Conservation (phyloP, 2,113 vertebrate species). For the Menidia beryllina region DNA sequence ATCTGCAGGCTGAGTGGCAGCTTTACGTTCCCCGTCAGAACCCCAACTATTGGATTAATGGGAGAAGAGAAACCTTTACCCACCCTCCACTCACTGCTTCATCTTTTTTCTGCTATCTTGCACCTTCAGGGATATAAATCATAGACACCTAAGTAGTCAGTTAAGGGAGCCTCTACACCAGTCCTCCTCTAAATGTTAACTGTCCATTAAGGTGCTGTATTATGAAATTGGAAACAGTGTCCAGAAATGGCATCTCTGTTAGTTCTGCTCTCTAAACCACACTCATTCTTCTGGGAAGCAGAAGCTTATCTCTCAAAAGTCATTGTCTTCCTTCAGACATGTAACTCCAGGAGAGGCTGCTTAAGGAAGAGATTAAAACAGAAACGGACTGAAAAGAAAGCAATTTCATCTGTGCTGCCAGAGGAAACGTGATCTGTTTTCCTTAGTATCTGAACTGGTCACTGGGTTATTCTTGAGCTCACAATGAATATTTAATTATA, state of each 20-base stretch:
- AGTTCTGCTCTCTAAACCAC: neutral
- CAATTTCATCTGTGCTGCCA: conserved; percentile 28
- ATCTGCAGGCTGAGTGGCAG: conserved; percentile 68
- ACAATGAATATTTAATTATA: conserved; percentile 7
- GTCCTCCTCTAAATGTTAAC: conserved; percentile 60
- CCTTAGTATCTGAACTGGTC: too few species aligned
- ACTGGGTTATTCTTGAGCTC: conserved; percentile 3
- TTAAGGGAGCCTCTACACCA: conserved; percentile 49
- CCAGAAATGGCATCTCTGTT: conserved; percentile 7
- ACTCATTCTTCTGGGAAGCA: conserved; percentile 11
- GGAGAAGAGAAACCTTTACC: conserved; percentile 71
- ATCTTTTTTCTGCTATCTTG: conserved; percentile 68
- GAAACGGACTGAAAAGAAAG: conserved; percentile 20
- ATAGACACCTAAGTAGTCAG: conserved; percentile 64
- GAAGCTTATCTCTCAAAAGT: conserved; percentile 6
- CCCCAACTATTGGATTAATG: conserved; percentile 75
- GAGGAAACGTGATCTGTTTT: conserved; percentile 1
- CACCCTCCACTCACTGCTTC: conserved; percentile 46
- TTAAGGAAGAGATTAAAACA: conserved; percentile 21
- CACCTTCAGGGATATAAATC: conserved; percentile 74
- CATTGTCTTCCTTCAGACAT: neutral
- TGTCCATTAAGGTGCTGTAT: conserved; percentile 16
- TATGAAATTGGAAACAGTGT: conserved; percentile 46
- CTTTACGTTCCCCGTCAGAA: conserved; percentile 68
- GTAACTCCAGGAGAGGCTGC: conserved; percentile 5